phyloP scores from a whole-genome alignment of 2,797 vertebrate genomes.

The Hypotaenidia okinawae region DNA sequence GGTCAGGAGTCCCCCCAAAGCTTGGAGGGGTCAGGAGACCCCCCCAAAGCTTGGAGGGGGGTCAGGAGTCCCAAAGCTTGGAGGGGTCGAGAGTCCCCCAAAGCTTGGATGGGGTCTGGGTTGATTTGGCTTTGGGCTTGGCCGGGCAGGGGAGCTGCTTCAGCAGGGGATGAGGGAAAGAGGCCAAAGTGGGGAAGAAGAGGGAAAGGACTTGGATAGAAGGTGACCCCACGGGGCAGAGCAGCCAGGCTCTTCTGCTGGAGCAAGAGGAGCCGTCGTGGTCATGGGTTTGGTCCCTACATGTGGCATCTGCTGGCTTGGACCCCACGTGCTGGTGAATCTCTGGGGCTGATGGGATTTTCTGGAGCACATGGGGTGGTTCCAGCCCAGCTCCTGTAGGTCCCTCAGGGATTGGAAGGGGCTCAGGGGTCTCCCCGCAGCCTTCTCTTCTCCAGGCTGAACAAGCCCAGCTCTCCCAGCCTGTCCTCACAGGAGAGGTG shows the following conservation, averaged over 20 bases:
- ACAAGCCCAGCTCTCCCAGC: too few relatives aligned
- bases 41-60: too few relatives aligned
- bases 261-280: accelerated
- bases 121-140: not conserved
- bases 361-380: not conserved
- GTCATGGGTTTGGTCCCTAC: not conserved
- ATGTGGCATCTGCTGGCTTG: accelerated
- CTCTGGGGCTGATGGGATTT: accelerated
- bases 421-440: too few relatives aligned
- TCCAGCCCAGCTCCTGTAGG: too few relatives aligned
- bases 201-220: too few relatives aligned
- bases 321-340: not conserved
- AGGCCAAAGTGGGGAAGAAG: not conserved
- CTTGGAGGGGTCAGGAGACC: too few relatives aligned
- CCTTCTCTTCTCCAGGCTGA: too few relatives aligned
- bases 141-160: not conserved
- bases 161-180: not conserved
- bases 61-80: too few relatives aligned
- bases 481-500: too few relatives aligned
- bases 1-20: too few relatives aligned
- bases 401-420: too few relatives aligned
- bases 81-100: too few relatives aligned
- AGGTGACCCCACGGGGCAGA: accelerated
- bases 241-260: accelerated
- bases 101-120: not conserved